Evolutionary conservation across 2,888 invertebrate genomes (phyloP).

Genomic region (Coremacera marginata): DNA sequence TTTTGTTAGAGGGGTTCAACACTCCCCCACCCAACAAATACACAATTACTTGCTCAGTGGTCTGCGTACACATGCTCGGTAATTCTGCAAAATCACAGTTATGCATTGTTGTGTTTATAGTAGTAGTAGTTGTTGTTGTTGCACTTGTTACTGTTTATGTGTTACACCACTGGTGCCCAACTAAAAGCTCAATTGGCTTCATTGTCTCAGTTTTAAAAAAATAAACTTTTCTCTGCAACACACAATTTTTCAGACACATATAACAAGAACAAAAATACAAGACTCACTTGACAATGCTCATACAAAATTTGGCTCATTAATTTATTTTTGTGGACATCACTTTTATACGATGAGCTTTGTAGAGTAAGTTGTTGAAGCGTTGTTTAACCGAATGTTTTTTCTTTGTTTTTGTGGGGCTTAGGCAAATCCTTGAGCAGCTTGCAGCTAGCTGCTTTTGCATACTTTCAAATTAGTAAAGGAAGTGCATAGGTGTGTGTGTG

Average conservation of each 20-base stretch:
- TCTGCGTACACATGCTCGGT: not conserved
- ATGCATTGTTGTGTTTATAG: not conserved
- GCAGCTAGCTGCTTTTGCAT: not conserved
- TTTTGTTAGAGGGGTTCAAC: not conserved
- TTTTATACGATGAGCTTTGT: not conserved
- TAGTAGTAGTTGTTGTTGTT: too few relatives aligned
- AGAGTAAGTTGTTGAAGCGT: not conserved
- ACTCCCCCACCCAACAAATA: not conserved
- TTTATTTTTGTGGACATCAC: too few relatives aligned
- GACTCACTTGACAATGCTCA: too few relatives aligned
- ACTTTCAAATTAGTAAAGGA: not conserved
- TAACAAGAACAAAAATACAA: too few relatives aligned
- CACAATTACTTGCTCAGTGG: slow-evolving; percentile 7
- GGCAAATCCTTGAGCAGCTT: not conserved
- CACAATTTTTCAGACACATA: too few relatives aligned
- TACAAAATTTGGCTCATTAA: too few relatives aligned
- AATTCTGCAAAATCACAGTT: not conserved
- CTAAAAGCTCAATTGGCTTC: too few relatives aligned
- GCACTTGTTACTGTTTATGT: too few relatives aligned
- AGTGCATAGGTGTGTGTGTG: not conserved
- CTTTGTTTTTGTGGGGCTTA: not conserved
- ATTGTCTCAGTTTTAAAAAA: too few relatives aligned
- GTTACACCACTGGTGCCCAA: not conserved
- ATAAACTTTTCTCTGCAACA: too few relatives aligned
- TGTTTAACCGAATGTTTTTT: too few relatives aligned